Base-by-base conservation (phyloP, 2,113 vertebrate genomes). In the Notechis scutatus region DNA sequence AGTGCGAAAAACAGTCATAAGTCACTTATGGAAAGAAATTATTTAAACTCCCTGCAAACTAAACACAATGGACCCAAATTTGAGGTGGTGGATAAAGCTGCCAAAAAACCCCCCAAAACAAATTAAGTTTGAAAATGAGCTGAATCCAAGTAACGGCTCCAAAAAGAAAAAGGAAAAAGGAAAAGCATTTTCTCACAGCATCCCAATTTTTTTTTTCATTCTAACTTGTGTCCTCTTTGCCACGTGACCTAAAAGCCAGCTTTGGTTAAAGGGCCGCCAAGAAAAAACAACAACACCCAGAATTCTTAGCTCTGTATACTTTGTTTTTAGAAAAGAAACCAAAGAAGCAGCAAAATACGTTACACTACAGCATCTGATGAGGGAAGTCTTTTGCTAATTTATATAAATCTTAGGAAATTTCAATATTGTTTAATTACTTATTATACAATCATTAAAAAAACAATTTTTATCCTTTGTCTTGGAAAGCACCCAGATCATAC, bases 81-180 rank as follows among this genome's bases (percentile, higher is more conserved):
- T 34, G 64, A 18, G 34, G 64, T 74, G 64, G 5, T 74, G 14
- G n/a, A 18, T 7, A 34, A 74, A 4, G 5, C 12, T 34, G n/a
- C 14, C 14, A 6, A 34, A 18, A 74, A 15, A n/a, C 0, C 0
- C 3, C 1, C 29, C 0, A 52, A 52, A 52, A 9, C 50, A 34
- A 34, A 74, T 34, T n/a, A 74, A 74, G 64, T 34, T 15, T 74
- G 64, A 74, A 5, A 74, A 34, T 74, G 64, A 34, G 64, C 64
- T 34, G 64, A n/a, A 74, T 74, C 64, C 64, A 74, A 15, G 64
- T 18, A 34, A 34, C n/a, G 15, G n/a, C n/a, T 74, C 15, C 15
- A 74, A n/a, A 14, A 64, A 47, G 26, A 64, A 61, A 69, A 34
- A 47, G 3, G 3, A 45, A 6, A 69, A 34, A 61, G 29, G 20